Conservation (phyloP, 2,888 invertebrate genomes). For the Scaptomyza caliginosa region DNA sequence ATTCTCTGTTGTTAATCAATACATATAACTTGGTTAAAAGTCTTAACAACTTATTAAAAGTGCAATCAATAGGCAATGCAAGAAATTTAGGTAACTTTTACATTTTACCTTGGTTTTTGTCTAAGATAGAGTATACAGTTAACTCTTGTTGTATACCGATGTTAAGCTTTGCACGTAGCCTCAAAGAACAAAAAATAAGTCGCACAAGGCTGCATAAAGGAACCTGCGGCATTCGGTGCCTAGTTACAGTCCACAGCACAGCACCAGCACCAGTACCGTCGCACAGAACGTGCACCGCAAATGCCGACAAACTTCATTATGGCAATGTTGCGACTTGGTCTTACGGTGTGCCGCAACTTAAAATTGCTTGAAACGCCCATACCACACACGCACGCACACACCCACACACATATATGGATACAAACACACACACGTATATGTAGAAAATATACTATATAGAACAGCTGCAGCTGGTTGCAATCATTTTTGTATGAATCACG, state of each 20-base stretch:
- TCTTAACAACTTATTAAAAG: no score
- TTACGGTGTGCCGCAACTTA: slow-evolving; percentile 69
- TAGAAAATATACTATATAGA: slow-evolving; percentile 53
- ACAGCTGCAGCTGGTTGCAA: slow-evolving; percentile 73
- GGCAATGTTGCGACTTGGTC: slow-evolving; percentile 58
- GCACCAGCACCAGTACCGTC: background rate
- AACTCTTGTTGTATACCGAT: slow-evolving; percentile 15
- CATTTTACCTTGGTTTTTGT: background rate
- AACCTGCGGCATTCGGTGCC: slow-evolving; percentile 33
- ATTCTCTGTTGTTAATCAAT: no score
- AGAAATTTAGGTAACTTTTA: background rate
- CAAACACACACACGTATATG: slow-evolving; percentile 17
- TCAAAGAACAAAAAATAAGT: slow-evolving; percentile 31
- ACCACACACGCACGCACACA: slow-evolving; percentile 21
- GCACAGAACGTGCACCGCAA: slow-evolving; percentile 52
- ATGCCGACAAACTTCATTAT: slow-evolving; percentile 62
- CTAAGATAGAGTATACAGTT: slow-evolving; percentile 16
- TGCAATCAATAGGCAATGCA: background rate
- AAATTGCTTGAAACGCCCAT: slow-evolving; percentile 70
- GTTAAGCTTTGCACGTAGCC: slow-evolving; percentile 49
- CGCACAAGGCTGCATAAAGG: slow-evolving; percentile 31
- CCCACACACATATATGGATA: slow-evolving; percentile 29
- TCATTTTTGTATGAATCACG: slow-evolving; percentile 82
- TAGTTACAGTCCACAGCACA: slow-evolving; percentile 40
- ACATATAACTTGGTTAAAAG: no score